Evolutionary conservation across 2,888 invertebrate species (phyloP).

Genomic region (Heliconius ethilla): DNA sequence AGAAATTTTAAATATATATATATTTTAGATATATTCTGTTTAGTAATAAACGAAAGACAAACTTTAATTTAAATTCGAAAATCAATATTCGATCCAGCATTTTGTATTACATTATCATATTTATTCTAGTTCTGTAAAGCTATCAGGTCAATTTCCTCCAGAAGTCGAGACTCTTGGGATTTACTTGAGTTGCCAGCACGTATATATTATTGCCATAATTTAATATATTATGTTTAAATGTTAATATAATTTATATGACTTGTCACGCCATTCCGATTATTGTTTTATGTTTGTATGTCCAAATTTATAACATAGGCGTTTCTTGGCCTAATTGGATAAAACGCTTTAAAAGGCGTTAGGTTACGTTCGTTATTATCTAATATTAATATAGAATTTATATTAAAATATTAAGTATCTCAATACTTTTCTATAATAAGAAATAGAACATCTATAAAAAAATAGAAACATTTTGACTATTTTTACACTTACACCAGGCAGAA

Average conservation of each 20-base stretch:
- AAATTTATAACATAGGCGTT: not conserved
- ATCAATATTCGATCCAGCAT: not conserved
- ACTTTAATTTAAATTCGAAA: too few relatives aligned
- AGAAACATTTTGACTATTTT: too few relatives aligned
- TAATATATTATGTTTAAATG: not conserved
- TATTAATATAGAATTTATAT: too few relatives aligned
- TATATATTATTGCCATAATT: not conserved
- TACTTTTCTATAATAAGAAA: too few relatives aligned
- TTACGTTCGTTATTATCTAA: not conserved
- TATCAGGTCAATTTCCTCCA: not conserved
- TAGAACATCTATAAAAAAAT: too few relatives aligned
- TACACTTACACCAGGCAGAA: too few relatives aligned
- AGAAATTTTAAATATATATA: too few relatives aligned
- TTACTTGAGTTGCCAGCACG: not conserved
- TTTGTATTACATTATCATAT: not conserved
- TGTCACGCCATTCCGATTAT: not conserved
- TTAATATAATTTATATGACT: not conserved
- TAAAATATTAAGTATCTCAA: too few relatives aligned
- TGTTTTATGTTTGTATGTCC: not conserved
- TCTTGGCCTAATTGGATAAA: not conserved
- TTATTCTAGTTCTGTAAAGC: not conserved
- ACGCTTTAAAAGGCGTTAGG: not conserved
- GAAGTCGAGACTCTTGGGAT: not conserved
- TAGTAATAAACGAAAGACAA: too few relatives aligned
- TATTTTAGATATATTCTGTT: too few relatives aligned